Percentiles rank a stretch among this genome's conserved stretches.
These are phyloP conservation scores for Neodiprion pinetum DNA, from an alignment of 1,140 invertebrate genomes.

Conservation along the genomic window DNA sequence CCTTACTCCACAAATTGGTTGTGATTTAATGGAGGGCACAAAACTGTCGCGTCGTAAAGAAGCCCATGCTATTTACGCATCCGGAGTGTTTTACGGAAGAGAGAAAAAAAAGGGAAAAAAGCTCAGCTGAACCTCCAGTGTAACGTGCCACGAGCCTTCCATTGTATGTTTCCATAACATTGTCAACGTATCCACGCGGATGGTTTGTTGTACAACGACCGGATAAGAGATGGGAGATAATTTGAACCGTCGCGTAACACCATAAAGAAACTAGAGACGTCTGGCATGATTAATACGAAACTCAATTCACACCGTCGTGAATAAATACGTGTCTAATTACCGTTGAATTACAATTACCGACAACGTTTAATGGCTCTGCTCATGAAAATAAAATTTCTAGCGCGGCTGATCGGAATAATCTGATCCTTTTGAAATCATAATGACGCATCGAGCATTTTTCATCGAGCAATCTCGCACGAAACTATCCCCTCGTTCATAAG, in stretches of 20 bases:
- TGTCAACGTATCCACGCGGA: background rate
- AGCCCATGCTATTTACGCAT: background rate
- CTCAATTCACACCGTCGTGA: background rate
- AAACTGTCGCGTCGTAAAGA: conserved; percentile 5
- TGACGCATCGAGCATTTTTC: background rate
- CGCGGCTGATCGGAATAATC: too few relatives aligned
- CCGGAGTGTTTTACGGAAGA: background rate
- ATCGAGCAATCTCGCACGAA: background rate
- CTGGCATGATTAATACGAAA: background rate
- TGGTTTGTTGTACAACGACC: background rate
- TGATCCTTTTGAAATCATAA: background rate
- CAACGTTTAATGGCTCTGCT: background rate
- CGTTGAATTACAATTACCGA: background rate
- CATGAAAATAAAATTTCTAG: too few relatives aligned
- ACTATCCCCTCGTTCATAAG: background rate
- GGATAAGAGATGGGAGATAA: background rate
- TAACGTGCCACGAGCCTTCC: background rate
- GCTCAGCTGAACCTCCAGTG: background rate
- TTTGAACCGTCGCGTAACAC: background rate
- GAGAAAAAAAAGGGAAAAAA: background rate
- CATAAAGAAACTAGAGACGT: background rate
- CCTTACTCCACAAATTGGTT: background rate
- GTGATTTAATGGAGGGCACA: background rate
- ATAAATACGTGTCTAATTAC: background rate
- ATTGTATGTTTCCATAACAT: background rate